Evolutionary conservation across 2,888 invertebrate genomes (phyloP).

Genomic region (Cremastinae sp.): DNA sequence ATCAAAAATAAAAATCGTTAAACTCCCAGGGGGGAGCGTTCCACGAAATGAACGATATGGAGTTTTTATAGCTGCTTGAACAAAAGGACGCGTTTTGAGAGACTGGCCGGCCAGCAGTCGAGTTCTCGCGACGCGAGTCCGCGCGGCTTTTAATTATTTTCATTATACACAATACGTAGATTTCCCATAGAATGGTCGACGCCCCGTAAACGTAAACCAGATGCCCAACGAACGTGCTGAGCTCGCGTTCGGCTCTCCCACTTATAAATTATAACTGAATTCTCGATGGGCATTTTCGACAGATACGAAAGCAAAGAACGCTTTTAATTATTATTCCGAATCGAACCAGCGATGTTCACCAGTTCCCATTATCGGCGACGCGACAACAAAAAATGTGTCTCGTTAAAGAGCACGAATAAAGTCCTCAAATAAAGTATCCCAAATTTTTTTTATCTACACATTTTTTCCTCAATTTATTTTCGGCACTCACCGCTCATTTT

Average conservation of each 20-base stretch:
- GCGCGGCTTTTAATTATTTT: slow-evolving; percentile 2
- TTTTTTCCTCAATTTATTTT: too few species aligned
- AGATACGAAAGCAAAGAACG: background rate
- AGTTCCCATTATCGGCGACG: too few species aligned
- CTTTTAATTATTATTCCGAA: background rate
- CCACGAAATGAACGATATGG: background rate
- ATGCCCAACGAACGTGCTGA: slow-evolving; percentile 41
- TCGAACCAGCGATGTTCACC: background rate
- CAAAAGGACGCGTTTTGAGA: background rate
- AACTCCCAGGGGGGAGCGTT: background rate
- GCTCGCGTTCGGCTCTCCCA: slow-evolving; percentile 13
- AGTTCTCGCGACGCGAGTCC: background rate
- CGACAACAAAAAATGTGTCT: too few species aligned
- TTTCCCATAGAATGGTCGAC: slow-evolving; percentile 31
- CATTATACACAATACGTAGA: slow-evolving; percentile 11
- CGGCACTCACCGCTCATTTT: too few species aligned
- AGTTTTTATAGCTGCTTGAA: background rate
- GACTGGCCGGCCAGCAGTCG: slow-evolving; percentile 3
- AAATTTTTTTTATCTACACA: background rate
- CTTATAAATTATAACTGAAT: slow-evolving; percentile 2
- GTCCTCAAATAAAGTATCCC: too few species aligned
- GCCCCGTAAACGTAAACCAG: slow-evolving; percentile 54
- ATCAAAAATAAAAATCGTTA: slow-evolving; percentile 8
- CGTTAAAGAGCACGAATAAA: too few species aligned
- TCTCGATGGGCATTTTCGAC: too few species aligned